Evolutionary conservation across 2,888 invertebrate species (phyloP).

Genomic region (Tipula unca): DNA sequence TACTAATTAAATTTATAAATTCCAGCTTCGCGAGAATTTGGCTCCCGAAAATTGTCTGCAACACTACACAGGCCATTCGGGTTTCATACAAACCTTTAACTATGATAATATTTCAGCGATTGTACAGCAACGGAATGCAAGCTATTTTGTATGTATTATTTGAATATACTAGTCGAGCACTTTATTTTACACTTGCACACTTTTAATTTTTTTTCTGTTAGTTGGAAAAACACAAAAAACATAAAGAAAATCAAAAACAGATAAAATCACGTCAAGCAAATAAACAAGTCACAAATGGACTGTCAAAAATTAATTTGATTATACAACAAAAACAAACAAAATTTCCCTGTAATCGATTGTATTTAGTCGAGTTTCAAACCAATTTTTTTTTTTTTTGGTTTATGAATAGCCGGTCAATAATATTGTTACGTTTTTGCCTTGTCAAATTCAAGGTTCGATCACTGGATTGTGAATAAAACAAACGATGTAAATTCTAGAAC

Average conservation of each 20-base stretch:
- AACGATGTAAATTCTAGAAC: no score
- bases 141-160: conserved; percentile 50
- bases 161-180: background rate
- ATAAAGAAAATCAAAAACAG: background rate
- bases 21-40: conserved; percentile 37
- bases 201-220: background rate
- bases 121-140: conserved; percentile 46
- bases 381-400: conserved; percentile 20
- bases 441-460: no score
- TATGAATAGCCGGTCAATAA: background rate
- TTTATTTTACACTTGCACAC: background rate
- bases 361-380: background rate
- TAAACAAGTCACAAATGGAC: background rate
- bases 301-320: no score
- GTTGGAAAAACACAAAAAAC: background rate
- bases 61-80: conserved; percentile 51
- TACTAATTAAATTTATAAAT: background rate
- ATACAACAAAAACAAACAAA: background rate
- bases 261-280: background rate
- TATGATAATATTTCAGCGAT: conserved; percentile 52
- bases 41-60: conserved; percentile 59
- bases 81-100: conserved; percentile 61
- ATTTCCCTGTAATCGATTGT: background rate
- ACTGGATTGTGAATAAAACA: no score
- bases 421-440: background rate